Percentiles rank a stretch among this genome's conserved stretches.
These are phyloP conservation scores for Agelas oroides DNA, from an alignment of 37 sponge, comb jelly and placozoan species.

Conservation along the genomic window DNA sequence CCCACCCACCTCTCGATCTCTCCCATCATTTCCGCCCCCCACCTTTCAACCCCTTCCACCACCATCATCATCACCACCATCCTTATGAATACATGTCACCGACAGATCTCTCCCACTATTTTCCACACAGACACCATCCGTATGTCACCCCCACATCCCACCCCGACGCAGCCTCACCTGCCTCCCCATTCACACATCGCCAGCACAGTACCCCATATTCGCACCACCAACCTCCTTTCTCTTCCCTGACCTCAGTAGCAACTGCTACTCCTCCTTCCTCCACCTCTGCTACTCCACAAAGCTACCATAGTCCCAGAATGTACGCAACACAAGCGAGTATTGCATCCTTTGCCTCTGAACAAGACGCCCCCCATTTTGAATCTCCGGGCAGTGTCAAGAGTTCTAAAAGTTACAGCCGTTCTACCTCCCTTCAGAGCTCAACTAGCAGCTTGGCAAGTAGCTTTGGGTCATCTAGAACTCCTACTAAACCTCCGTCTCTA, in stretches of 20 bases:
- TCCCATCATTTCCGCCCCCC: neutral
- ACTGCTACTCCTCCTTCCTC: too few relatives aligned
- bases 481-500: too few relatives aligned
- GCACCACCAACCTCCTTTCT: neutral
- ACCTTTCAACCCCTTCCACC: neutral
- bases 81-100: neutral
- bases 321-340: conserved; percentile 15
- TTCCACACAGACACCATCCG: neutral
- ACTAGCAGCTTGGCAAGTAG: too few relatives aligned
- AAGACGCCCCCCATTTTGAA: too few relatives aligned
- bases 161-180: neutral
- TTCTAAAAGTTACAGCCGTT: too few relatives aligned
- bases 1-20: neutral
- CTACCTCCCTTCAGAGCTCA: too few relatives aligned
- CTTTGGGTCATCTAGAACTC: too few relatives aligned
- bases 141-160: neutral
- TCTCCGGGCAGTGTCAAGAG: too few relatives aligned
- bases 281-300: too few relatives aligned
- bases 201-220: neutral
- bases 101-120: neutral
- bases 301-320: too few relatives aligned
- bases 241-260: neutral
- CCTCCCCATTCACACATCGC: neutral
- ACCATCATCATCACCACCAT: neutral
- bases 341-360: conserved; percentile 18